Evolutionary conservation across 2,797 vertebrate species (phyloP), one percentile per base, ranked within the genome.

Genomic region (Argyrosomus regius): DNA sequence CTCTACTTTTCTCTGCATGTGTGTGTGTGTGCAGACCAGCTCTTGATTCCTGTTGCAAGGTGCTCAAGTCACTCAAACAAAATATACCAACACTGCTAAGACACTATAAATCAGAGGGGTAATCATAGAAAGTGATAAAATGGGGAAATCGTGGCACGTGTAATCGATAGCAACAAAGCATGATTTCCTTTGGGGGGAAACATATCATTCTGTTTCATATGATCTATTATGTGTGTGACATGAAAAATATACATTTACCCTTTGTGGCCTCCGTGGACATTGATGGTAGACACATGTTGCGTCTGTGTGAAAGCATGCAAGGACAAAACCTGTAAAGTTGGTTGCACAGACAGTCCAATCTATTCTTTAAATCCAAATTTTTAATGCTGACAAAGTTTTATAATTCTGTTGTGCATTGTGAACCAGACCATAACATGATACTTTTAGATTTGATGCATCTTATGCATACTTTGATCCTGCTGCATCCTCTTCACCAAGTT

Each of bases 111-210:
- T 88, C 86, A 88, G 79, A 13, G 43, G n/a, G 64, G 81, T 80
- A 90, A 88, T 86, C 80, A 90, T 59, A 81, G 75, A 86, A 85
- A 88, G 80, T 85, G 83, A 86, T 80, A 80, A 76, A 87, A 88
- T 73, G 58, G 63, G 77, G 58, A 87, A 83, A 81, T 86, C 59
- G 12, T 54, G 58, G 58, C 63, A 86, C 75, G 78, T 82, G 39
- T 39, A 86, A 89, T 91, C 77, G 13, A 89, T 89, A 84, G 5
- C 53, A 80, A 80, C 48, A 68, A 83, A 82, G 72, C 58, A 61
- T 69, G 77, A 65, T 71, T 80, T 80, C 83, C 63, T 83, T 71
- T 14, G 17, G 69, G 57, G 75, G 28, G 68, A 76, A 77, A 81
- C 74, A 78, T 64, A 76, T 86, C 61, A 88, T 78, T 81, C 24